Evolutionary conservation across 1,140 invertebrate species (phyloP).

Genomic region (Cardiocondyla obscurior): DNA sequence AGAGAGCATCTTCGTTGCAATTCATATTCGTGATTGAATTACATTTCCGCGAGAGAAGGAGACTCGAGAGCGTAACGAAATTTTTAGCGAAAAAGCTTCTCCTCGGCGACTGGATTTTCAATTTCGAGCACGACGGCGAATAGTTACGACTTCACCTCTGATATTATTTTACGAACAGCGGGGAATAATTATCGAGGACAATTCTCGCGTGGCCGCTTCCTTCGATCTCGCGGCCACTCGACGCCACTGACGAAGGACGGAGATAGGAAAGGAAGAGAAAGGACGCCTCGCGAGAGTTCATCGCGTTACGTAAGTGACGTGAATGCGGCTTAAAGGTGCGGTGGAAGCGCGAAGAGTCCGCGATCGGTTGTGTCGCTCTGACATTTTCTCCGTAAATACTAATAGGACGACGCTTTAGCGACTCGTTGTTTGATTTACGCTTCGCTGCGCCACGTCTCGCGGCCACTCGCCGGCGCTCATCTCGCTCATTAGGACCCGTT

Average conservation of each 20-base stretch:
- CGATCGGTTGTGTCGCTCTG: constrained; percentile 75
- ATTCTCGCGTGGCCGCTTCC: not conserved
- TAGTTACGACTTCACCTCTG: not conserved
- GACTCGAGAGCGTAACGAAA: too few species aligned
- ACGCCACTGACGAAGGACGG: constrained; percentile 45
- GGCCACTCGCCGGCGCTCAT: not conserved
- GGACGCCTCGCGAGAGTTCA: constrained; percentile 52
- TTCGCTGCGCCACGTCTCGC: not conserved
- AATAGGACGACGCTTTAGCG: constrained; percentile 68
- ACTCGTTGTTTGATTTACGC: constrained; percentile 35
- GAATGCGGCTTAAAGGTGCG: constrained; percentile 51
- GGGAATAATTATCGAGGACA: not conserved
- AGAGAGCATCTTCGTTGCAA: not conserved
- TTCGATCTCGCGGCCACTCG: constrained; percentile 21
- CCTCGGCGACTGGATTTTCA: too few species aligned
- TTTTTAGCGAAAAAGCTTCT: too few species aligned
- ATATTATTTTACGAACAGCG: not conserved
- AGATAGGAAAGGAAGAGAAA: constrained; percentile 56
- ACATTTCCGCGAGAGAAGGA: not conserved
- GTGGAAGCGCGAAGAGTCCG: constrained; percentile 50
- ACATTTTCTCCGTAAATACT: constrained; percentile 78
- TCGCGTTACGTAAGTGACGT: constrained; percentile 55
- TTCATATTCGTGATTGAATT: not conserved
- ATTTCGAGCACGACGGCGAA: too few species aligned
- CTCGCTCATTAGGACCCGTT: not conserved